Conservation (phyloP, 2,113 vertebrate species). For the Equus quagga region DNA sequence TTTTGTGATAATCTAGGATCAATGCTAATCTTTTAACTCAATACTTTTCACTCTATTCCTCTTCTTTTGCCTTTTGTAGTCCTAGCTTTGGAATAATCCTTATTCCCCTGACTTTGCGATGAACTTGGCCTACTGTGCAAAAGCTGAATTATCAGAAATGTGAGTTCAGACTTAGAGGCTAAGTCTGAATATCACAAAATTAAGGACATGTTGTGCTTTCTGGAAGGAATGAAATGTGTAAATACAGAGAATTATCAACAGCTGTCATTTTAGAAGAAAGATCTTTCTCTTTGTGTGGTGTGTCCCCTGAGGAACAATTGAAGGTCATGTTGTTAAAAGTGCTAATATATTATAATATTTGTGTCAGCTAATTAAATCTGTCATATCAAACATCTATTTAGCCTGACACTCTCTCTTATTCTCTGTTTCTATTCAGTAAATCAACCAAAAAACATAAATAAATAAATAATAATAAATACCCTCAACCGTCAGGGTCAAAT, state of each 20-base stretch:
- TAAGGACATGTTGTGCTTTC: slow-evolving; percentile 1
- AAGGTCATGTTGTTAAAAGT: slow-evolving; percentile 81
- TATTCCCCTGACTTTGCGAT: neutral
- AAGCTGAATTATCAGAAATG: slow-evolving; percentile 8
- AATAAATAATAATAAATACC: neutral
- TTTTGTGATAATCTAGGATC: slow-evolving; percentile 68
- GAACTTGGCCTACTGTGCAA: slow-evolving; percentile 1
- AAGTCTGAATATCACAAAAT: neutral
- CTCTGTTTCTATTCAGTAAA: slow-evolving; percentile 40
- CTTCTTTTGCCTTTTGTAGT: neutral
- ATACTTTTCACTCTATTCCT: neutral
- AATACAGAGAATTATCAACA: slow-evolving; percentile 56
- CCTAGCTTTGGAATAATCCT: neutral
- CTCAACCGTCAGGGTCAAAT: neutral
- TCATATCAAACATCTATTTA: slow-evolving; percentile 75
- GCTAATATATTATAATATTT: slow-evolving; percentile 80
- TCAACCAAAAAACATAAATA: neutral
- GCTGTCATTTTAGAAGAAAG: slow-evolving; percentile 77
- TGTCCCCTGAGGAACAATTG: slow-evolving; percentile 66
- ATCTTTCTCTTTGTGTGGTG: slow-evolving; percentile 71
- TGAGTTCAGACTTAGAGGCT: slow-evolving; percentile 10
- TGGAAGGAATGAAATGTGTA: neutral
- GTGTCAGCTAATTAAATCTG: slow-evolving; percentile 83
- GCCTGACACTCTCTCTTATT: slow-evolving; percentile 58
- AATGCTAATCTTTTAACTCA: slow-evolving; percentile 45